Conservation (phyloP, 30 jellyfish, hydroid and myxozoan genomes). For the Cassiopea xamachana region DNA sequence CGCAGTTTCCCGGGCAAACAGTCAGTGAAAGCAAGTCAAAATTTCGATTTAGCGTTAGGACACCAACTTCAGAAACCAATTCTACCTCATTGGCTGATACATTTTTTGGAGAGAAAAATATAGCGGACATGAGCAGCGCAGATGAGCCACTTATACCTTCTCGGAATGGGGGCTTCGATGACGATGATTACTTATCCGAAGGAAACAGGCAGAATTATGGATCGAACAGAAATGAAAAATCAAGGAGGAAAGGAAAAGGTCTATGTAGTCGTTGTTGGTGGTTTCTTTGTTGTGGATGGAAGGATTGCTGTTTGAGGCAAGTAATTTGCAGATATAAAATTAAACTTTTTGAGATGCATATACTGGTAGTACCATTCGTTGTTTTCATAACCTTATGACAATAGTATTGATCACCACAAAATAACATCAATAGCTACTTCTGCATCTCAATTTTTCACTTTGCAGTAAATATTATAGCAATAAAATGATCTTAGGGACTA, state of each 20-base stretch:
- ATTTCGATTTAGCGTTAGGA: conserved; percentile 41
- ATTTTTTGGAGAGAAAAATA: conserved; percentile 23
- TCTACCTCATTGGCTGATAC: conserved; percentile 12
- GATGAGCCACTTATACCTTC: conserved; percentile 62
- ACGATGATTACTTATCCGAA: conserved; percentile 93
- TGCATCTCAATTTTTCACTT: too few species aligned
- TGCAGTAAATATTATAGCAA: too few species aligned
- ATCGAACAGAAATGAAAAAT: conserved; percentile 43
- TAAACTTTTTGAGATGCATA: neutral
- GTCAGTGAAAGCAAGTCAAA: conserved; percentile 44
- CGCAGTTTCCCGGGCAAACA: conserved; percentile 59
- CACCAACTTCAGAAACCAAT: conserved; percentile 56
- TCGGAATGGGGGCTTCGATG: conserved; percentile 79
- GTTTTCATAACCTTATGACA: too few species aligned
- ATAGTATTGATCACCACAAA: too few species aligned
- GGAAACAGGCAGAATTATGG: conserved; percentile 90
- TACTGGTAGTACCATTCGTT: neutral
- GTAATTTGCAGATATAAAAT: neutral
- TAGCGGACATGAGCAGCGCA: conserved; percentile 63
- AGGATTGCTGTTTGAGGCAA: conserved; percentile 53
- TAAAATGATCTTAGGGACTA: too few species aligned
- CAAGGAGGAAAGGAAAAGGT: conserved; percentile 61
- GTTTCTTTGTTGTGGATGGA: conserved; percentile 93
- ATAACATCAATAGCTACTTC: too few species aligned
- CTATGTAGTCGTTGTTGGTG: conserved; percentile 85